Conservation (phyloP, 2,888 invertebrate genomes). For the Lissonota sp. region DNA sequence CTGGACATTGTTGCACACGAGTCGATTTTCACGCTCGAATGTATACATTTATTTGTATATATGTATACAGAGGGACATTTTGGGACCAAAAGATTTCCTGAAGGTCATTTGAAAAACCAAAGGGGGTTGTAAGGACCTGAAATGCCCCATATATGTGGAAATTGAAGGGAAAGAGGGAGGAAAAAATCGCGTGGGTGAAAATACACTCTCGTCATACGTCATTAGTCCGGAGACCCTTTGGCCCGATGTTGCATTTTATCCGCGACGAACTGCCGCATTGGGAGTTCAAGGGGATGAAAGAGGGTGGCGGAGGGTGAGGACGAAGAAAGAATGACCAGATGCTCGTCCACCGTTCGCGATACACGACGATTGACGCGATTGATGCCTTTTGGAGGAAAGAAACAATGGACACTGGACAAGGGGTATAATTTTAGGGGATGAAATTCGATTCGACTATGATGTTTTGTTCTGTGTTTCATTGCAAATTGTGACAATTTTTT, state of each 20-base stretch:
- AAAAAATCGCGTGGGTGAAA: conserved; percentile 70
- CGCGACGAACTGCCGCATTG: conserved; percentile 74
- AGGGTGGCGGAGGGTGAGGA: no score
- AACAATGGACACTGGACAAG: conserved; percentile 33
- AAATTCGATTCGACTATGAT: conserved; percentile 26
- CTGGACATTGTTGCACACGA: background rate
- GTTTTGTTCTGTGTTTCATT: no score
- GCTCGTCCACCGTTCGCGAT: conserved; percentile 74
- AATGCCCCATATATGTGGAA: conserved; percentile 34
- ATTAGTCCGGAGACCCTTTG: conserved; percentile 77
- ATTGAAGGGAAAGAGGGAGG: conserved; percentile 41
- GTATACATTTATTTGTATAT: conserved; percentile 10
- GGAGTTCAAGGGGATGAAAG: conserved; percentile 73
- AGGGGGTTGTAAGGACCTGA: no score
- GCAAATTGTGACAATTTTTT: no score
- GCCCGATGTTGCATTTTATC: conserved; percentile 56
- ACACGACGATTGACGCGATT: conserved; percentile 39
- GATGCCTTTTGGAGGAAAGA: conserved; percentile 49
- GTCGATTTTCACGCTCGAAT: no score
- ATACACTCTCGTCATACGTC: conserved; percentile 78
- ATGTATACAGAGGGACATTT: background rate
- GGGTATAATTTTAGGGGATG: background rate
- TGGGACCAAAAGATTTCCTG: no score
- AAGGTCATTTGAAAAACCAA: no score
- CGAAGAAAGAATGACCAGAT: conserved; percentile 78